Evolutionary conservation across 2,113 vertebrate species (phyloP), one percentile per base, ranked within the genome.

Genomic region (Petrocephalus zakoni): DNA sequence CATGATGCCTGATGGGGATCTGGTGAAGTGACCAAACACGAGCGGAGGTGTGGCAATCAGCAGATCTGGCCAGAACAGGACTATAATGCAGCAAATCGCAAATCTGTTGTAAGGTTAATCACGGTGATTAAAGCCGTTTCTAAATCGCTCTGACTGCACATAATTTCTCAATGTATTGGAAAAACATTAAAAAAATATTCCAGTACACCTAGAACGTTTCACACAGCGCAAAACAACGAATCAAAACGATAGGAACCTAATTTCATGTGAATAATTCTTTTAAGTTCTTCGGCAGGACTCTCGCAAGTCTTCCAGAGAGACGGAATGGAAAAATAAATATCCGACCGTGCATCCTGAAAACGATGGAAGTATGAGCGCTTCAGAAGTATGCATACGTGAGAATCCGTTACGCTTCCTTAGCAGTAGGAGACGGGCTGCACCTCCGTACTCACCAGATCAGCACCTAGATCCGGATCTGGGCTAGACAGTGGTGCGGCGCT

Each of bases 371-470:
- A 15, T 34, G 29, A 75, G 29, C 4, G 68, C 68, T 13, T 37
- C 29, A 37, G 17, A 37, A 75, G 1, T n/a, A 55, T 5, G 3
- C 1, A 64, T 10, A n/a, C 34, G 6, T 29, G 34, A 75, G 1
- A 22, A 21, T 58, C 17, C 55, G 17, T 2, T 52, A 58, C 2
- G 17, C 21, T 75, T 13, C 34, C 68, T 56, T 83, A 47, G 72
- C 29, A 37, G 68, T 52, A 64, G 52, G 7, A 90, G 21, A 42
- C 42, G 52, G 87, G 52, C 53, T 8, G 19, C 46, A 68, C 90
- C 19, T 64, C 22, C 11, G 87, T 92, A 95, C 96, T 96, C 93
- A 97, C 96, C 95, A 93, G 94, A 92, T 93, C 91, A 91, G 93
- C 93, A 90, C 91, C 88, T 82, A 88, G 55, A 81, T 88, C 90